A percentile compares a stretch with the other conserved stretches of the same genome.
Evolutionary conservation across 2,113 vertebrate species (phyloP).

Genomic region (Hydrochoerus hydrochaeris): DNA sequence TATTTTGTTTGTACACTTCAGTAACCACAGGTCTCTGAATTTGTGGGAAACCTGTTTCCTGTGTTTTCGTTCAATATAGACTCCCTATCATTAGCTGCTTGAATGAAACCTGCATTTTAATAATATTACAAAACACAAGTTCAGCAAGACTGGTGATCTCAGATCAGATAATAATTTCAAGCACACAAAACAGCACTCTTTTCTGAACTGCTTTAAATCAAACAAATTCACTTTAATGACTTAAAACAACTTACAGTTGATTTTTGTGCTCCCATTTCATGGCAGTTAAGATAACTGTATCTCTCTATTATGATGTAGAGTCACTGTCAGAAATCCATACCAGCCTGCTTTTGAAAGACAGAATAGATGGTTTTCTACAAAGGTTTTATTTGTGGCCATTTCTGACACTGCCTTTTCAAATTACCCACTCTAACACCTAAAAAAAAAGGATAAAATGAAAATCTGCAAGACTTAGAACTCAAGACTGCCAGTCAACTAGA

Average conservation of each 20-base stretch:
- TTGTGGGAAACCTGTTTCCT: neutral
- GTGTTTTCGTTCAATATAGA: neutral
- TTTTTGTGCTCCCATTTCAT: slow-evolving; percentile 12
- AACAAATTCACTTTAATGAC: slow-evolving; percentile 41
- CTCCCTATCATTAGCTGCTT: neutral
- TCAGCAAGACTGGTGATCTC: slow-evolving; percentile 10
- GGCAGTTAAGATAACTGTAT: slow-evolving; percentile 9
- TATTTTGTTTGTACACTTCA: slow-evolving; percentile 26
- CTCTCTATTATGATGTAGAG: neutral
- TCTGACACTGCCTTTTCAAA: slow-evolving; percentile 38
- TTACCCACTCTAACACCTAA: neutral
- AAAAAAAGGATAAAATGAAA: neutral
- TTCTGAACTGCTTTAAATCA: neutral
- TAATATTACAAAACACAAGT: neutral
- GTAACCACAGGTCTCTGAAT: neutral
- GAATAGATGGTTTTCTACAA: neutral
- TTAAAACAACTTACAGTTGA: slow-evolving; percentile 2
- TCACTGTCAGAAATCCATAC: neutral
- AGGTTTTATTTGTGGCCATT: neutral
- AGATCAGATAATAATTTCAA: slow-evolving; percentile 36
- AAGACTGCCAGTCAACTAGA: neutral
- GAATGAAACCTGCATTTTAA: slow-evolving; percentile 38
- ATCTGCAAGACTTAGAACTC: neutral
- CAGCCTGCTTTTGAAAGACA: neutral
- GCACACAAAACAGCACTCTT: slow-evolving; percentile 10